Evolutionary conservation across 2,797 vertebrate species (phyloP).

Genomic region (Myotis myotis): DNA sequence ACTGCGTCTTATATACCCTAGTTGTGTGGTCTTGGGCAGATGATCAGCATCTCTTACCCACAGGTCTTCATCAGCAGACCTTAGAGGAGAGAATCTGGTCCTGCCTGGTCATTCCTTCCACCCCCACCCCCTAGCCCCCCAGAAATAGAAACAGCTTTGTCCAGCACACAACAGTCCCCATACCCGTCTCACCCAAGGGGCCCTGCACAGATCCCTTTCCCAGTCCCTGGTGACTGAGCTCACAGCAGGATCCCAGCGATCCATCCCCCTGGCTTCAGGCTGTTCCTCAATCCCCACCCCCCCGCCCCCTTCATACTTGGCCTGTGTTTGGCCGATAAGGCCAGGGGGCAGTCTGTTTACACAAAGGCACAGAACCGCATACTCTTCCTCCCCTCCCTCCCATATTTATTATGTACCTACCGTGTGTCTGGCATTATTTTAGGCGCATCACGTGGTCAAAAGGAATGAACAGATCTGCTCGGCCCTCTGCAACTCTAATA

Average conservation of each 20-base stretch:
- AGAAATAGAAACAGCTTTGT: neutral
- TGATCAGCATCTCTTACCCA: neutral
- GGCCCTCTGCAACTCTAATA: neutral
- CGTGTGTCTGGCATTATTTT: neutral
- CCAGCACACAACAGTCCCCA: neutral
- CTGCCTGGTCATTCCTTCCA: neutral
- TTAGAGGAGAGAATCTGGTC: neutral
- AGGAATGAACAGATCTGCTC: neutral
- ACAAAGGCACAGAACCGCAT: neutral
- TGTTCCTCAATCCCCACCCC: neutral
- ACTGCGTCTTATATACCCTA: neutral
- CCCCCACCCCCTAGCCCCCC: too few relatives aligned
- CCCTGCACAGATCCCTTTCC: neutral
- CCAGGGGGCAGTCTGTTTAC: neutral
- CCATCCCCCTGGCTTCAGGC: neutral
- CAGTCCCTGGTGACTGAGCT: neutral
- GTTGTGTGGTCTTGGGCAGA: neutral
- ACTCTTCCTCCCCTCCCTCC: too few relatives aligned
- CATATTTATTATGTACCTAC: neutral
- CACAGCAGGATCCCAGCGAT: neutral
- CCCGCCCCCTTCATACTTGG: too few relatives aligned
- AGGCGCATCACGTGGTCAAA: neutral
- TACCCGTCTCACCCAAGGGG: neutral
- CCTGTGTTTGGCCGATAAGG: neutral
- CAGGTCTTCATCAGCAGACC: neutral